Percentiles rank a stretch among this genome's conserved stretches.
phyloP scores from a whole-genome alignment of 2,113 vertebrate genomes.

The Ochotona princeps region DNA sequence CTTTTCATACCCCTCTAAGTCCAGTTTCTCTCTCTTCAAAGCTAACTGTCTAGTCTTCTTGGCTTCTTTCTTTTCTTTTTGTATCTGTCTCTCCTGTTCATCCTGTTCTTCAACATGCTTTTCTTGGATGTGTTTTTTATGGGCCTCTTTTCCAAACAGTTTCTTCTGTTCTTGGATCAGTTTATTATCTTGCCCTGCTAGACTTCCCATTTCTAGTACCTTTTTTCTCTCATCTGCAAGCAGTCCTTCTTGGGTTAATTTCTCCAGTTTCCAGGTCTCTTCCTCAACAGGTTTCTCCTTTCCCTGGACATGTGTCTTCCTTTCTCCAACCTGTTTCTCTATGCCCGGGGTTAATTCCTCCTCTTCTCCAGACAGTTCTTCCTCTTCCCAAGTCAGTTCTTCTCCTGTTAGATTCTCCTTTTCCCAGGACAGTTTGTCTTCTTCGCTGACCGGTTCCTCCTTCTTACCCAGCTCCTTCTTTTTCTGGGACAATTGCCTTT shows the following conservation, averaged over 20 bases:
- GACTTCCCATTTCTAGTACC: neutral
- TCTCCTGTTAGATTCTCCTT: neutral
- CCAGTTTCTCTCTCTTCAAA: slow-evolving; percentile 41
- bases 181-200: neutral
- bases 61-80: neutral
- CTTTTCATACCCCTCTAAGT: neutral
- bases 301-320: neutral
- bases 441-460: neutral
- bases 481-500: neutral
- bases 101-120: neutral
- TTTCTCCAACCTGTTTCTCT: neutral
- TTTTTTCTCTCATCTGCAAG: neutral
- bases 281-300: neutral
- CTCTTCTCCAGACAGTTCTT: neutral
- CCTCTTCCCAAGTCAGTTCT: neutral
- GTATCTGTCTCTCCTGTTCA: neutral
- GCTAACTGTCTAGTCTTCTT: neutral
- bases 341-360: neutral
- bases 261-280: neutral
- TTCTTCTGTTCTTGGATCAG: neutral
- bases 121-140: neutral
- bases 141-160: neutral
- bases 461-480: neutral
- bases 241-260: neutral
- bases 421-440: neutral